Evolutionary conservation across 2,888 invertebrate genomes (phyloP).

Genomic region (Hylaea fasciaria): DNA sequence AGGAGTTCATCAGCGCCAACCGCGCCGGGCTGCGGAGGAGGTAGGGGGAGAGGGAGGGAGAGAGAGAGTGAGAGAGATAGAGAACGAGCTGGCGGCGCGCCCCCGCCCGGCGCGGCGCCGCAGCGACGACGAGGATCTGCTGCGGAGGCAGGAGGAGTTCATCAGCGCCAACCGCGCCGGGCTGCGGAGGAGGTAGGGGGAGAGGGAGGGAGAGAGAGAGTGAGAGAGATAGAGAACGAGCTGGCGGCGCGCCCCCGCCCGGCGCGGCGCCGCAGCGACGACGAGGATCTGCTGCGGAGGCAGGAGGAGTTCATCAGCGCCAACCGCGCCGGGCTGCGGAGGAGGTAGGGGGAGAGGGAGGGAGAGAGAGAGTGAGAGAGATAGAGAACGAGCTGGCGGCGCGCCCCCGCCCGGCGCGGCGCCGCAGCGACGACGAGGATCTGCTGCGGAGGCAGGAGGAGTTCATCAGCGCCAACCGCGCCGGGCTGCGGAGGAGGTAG

Average conservation of each 20-base stretch:
- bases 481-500: too few relatives aligned
- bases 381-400: background rate
- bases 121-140: conserved; percentile 66
- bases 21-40: conserved; percentile 71
- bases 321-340: conserved; percentile 71
- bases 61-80: conserved; percentile 68
- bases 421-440: too few relatives aligned
- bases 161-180: conserved; percentile 78
- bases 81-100: conserved; percentile 67
- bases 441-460: too few relatives aligned
- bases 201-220: too few relatives aligned
- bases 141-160: conserved; percentile 78
- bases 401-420: too few relatives aligned
- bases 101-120: conserved; percentile 37
- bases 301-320: conserved; percentile 82
- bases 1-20: conserved; percentile 80
- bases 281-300: conserved; percentile 68
- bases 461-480: too few relatives aligned
- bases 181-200: conserved; percentile 63
- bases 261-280: conserved; percentile 49
- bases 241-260: conserved; percentile 48
- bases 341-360: conserved; percentile 64
- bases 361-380: too few relatives aligned
- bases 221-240: conserved; percentile 73
- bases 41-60: too few relatives aligned